Evolutionary conservation across 2,888 invertebrate genomes (phyloP).

Genomic region (Eupithecia dodoneata): DNA sequence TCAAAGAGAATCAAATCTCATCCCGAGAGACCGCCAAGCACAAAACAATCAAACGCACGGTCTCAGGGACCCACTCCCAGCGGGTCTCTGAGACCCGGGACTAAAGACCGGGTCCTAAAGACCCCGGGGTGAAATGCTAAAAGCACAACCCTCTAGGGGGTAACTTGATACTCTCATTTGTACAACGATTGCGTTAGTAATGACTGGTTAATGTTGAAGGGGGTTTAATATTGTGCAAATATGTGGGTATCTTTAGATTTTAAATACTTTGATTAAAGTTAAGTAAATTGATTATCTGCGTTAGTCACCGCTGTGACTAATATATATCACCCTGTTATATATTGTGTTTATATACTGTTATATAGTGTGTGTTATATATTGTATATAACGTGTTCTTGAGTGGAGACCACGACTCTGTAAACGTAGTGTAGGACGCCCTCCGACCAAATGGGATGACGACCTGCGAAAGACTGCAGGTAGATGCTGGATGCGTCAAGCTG

Average conservation of each 20-base stretch:
- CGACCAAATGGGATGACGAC: no score
- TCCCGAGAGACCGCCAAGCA: conserved; percentile 30
- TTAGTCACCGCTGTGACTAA: no score
- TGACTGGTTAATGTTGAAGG: conserved; percentile 35
- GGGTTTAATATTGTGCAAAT: conserved; percentile 23
- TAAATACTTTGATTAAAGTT: not conserved
- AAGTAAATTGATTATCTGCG: no score
- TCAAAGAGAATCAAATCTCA: conserved; percentile 26
- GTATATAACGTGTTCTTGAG: no score
- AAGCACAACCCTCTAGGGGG: conserved; percentile 63
- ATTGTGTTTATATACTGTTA: no score
- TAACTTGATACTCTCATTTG: conserved; percentile 71
- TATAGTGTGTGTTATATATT: no score
- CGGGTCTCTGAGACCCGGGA: conserved; percentile 17
- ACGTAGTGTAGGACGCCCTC: no score
- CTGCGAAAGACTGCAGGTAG: no score
- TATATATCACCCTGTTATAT: no score
- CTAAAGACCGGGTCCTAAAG: conserved; percentile 10
- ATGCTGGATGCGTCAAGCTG: no score
- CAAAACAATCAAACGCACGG: conserved; percentile 41
- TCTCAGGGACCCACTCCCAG: conserved; percentile 26
- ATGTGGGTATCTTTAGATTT: conserved; percentile 5
- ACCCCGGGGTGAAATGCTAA: conserved; percentile 48
- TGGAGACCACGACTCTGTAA: no score
- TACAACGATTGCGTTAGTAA: conserved; percentile 58